Conservation (phyloP, 2,113 vertebrate species). For the Platysteira castanea region DNA sequence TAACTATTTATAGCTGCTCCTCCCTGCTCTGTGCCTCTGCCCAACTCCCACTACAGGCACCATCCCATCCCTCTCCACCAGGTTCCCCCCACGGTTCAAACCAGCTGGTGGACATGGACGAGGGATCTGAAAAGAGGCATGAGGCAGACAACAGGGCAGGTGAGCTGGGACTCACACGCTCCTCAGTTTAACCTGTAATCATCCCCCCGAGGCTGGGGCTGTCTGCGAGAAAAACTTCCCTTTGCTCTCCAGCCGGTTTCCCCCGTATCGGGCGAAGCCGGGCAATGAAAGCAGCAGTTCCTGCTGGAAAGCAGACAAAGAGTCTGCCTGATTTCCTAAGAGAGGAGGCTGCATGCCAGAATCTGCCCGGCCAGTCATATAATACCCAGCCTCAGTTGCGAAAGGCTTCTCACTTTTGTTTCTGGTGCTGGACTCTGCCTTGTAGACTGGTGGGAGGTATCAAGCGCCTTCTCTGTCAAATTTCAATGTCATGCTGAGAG, state of each 20-base stretch:
- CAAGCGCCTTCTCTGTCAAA: background rate
- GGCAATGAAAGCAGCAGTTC: constrained; percentile 59
- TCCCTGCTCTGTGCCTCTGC: background rate
- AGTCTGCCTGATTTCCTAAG: constrained; percentile 74
- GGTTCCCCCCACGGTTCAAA: background rate
- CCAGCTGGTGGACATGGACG: fast-evolving
- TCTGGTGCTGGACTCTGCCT: background rate
- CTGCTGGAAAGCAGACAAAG: constrained; percentile 73
- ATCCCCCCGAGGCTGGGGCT: background rate
- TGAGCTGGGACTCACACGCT: background rate
- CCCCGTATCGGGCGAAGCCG: constrained; percentile 17
- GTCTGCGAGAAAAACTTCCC: constrained; percentile 12
- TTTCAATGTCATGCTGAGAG: background rate
- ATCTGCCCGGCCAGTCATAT: constrained; percentile 28
- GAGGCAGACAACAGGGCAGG: background rate
- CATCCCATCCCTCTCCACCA: background rate
- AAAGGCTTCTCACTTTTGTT: constrained; percentile 61
- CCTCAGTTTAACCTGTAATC: background rate
- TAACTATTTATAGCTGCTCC: background rate
- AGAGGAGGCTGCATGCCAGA: constrained; percentile 63
- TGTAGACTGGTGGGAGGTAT: background rate
- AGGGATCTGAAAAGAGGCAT: background rate
- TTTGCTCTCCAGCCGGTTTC: constrained; percentile 49
- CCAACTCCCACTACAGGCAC: background rate
- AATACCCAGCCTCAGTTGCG: constrained; percentile 37